phyloP scores from a whole-genome alignment of 1,140 invertebrate genomes.

The Lepidostoma basale region DNA sequence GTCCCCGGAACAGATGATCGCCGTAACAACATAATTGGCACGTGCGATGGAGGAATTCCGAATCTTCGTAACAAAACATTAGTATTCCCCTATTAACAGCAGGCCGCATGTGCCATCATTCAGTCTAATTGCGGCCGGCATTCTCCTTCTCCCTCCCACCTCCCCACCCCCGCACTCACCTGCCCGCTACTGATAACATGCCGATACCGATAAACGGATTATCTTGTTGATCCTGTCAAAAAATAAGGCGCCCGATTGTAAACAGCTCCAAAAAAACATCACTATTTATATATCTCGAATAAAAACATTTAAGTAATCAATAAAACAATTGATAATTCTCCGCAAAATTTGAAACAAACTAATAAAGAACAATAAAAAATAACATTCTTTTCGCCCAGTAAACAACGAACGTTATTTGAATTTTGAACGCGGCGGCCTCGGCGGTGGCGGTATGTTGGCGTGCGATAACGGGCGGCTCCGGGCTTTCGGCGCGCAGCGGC shows the following conservation, averaged over 20 bases:
- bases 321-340: too few relatives aligned
- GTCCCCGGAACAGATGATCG: too few relatives aligned
- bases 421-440: background rate
- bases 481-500: constrained; percentile 5
- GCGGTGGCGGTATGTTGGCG: too few relatives aligned
- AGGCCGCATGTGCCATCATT: constrained; percentile 3
- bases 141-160: background rate
- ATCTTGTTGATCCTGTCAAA: background rate
- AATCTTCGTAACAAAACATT: constrained; percentile 12
- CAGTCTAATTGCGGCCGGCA: constrained; percentile 3
- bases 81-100: too few relatives aligned
- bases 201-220: background rate
- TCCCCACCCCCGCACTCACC: background rate
- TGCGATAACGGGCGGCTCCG: constrained; percentile 22
- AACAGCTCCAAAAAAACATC: too few relatives aligned
- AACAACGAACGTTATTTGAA: background rate
- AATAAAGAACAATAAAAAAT: too few relatives aligned
- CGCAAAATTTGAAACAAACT: too few relatives aligned
- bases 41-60: background rate
- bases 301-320: too few relatives aligned
- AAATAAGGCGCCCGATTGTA: background rate
- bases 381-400: constrained; percentile 17
- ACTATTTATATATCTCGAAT: too few relatives aligned
- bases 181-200: background rate
- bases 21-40: too few relatives aligned